Conservation (phyloP, 2,888 invertebrate genomes). For the Agonopterix alstromeriana region DNA sequence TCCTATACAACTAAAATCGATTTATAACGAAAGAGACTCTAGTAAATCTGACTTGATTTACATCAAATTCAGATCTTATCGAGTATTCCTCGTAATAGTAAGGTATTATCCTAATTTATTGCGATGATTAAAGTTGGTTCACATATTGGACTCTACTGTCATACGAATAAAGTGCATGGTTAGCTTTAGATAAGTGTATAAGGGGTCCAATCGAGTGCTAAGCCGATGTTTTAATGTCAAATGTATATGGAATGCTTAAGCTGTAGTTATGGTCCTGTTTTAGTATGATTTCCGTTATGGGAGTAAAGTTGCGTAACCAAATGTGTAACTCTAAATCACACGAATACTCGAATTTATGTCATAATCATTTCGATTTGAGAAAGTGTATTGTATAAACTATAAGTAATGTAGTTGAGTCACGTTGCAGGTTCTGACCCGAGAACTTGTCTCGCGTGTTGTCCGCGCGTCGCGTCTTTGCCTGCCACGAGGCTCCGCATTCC, state of each 20-base stretch:
- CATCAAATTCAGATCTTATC: slow-evolving; percentile 17
- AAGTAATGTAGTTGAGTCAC: no score
- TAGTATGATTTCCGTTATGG: slow-evolving; percentile 10
- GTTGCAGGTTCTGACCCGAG: no score
- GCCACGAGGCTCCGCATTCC: no score
- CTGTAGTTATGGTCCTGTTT: slow-evolving; percentile 1
- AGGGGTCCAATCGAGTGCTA: neutral
- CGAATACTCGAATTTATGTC: no score
- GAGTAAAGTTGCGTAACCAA: neutral
- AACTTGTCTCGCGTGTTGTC: no score
- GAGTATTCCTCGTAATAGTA: slow-evolving; percentile 2
- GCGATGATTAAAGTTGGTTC: slow-evolving; percentile 15
- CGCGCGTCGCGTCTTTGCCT: no score
- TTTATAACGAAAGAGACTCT: neutral
- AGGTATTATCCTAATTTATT: slow-evolving; percentile 30
- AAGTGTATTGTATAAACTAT: no score
- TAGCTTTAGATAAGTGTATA: neutral
- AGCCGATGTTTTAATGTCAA: slow-evolving; percentile 1
- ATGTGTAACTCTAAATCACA: no score
- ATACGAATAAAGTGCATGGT: neutral
- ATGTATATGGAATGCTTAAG: neutral
- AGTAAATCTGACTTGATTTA: slow-evolving; percentile 38
- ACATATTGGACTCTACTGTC: no score
- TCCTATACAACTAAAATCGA: no score
- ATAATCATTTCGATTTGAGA: no score